Percentiles rank a stretch among this genome's conserved stretches.
phyloP scores from a whole-genome alignment of 1,140 invertebrate species.

The Macrocentrus cingulum region DNA sequence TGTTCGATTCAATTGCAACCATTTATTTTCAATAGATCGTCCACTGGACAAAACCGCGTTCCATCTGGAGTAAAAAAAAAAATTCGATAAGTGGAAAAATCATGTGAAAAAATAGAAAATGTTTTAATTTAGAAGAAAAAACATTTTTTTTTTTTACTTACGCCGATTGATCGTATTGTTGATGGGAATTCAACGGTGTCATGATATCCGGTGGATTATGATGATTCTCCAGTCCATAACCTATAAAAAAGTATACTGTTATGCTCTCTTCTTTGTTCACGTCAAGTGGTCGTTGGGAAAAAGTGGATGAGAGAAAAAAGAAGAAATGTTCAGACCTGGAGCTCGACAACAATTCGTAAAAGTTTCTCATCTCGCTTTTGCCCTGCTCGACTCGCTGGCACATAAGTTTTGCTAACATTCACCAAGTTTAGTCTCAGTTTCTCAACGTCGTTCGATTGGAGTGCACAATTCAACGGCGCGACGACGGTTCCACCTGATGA shows the following conservation, averaged over 20 bases:
- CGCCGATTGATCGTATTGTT: not conserved
- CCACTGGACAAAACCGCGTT: too few species aligned
- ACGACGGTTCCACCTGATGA: not conserved
- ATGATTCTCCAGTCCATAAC: slow-evolving; percentile 10
- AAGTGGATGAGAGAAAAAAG: not conserved
- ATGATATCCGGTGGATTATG: not conserved
- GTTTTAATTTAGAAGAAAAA: too few species aligned
- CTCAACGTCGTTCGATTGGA: slow-evolving; percentile 9
- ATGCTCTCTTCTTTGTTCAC: not conserved
- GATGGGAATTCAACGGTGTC: not conserved
- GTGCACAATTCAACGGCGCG: not conserved
- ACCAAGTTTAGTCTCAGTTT: slow-evolving; percentile 8
- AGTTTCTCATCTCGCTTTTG: not conserved
- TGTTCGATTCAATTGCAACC: too few species aligned
- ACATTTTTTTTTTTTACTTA: too few species aligned
- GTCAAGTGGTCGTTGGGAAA: not conserved
- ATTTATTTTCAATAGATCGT: too few species aligned
- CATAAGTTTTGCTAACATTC: slow-evolving; percentile 11
- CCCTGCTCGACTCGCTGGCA: not conserved
- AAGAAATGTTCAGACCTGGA: too few species aligned
- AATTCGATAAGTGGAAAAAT: not conserved
- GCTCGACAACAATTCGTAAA: slow-evolving; percentile 1
- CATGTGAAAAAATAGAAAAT: too few species aligned
- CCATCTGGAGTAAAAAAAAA: too few species aligned
- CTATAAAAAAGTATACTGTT: not conserved